Percentiles rank a stretch among this genome's conserved stretches.
phyloP scores from a whole-genome alignment of 2,888 invertebrate genomes.

The Hypena proboscidalis region DNA sequence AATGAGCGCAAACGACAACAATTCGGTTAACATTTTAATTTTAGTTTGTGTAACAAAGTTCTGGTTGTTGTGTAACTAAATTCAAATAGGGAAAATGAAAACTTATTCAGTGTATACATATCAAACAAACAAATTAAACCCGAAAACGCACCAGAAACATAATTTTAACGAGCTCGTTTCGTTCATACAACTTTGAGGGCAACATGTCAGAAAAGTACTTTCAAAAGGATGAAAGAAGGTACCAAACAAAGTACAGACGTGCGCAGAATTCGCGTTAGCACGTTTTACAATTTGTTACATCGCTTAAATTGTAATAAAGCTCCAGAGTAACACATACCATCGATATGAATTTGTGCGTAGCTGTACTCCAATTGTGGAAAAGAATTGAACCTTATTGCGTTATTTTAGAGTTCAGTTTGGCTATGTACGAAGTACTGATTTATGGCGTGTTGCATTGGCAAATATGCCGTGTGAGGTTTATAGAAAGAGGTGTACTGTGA shows the following conservation, averaged over 20 bases:
- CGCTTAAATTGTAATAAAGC: conserved; percentile 82
- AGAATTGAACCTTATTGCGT: conserved; percentile 32
- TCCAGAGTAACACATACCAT: conserved; percentile 72
- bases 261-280: conserved; percentile 73
- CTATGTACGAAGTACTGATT: conserved; percentile 1
- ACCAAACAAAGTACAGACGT: conserved; percentile 74
- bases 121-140: conserved; percentile 23
- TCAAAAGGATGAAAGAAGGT: conserved; percentile 66
- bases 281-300: conserved; percentile 82
- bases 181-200: conserved; percentile 45
- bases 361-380: conserved; percentile 17
- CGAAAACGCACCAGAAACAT: conserved; percentile 16
- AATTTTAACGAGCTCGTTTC: conserved; percentile 39
- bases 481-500: conserved; percentile 76
- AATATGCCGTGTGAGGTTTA: conserved; percentile 63
- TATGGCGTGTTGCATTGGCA: conserved; percentile 39
- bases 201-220: conserved; percentile 62
- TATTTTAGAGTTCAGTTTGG: conserved; percentile 19
- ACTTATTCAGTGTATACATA: not conserved
- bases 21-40: too few relatives aligned
- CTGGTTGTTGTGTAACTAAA: too few relatives aligned
- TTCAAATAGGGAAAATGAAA: too few relatives aligned
- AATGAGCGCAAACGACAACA: too few relatives aligned
- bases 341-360: conserved; percentile 45
- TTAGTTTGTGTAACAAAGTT: too few relatives aligned